Evolutionary conservation across 2,113 vertebrate species (phyloP), one percentile per base, ranked within the genome.

Genomic region (Ranitomeya imitator): DNA sequence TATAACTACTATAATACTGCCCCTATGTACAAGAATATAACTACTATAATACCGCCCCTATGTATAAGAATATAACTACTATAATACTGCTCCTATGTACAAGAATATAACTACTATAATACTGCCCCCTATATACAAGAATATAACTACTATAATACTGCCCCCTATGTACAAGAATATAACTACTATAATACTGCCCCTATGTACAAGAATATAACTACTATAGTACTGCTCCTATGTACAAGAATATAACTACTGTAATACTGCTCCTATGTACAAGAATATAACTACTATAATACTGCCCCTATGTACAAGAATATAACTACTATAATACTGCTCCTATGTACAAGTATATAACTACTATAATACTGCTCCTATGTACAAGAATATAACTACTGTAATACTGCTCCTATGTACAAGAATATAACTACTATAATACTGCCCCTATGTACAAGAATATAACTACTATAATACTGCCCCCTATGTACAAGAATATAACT

Each of bases 241-340:
- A 31, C 26, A 31, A 31, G 26, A 31, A 31, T 31, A 31, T 31
- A 31, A 31, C 26, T 31, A 31, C 6, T 73, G 16, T 7, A 37
- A 73, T 73, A 73, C 31, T 73, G 37, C 26, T 0, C 26, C 69
- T 37, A 37, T 37, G 14, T 37, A 31, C 69, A 73, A 16, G 26
- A 73, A 73, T 73, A 73, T 73, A 73, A 73, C 69, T 73, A 73
- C 69, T 73, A 73, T 37, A 73, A 73, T 71, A 71, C 67, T 71
- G 67, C 69, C 6, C 26, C 26, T 31, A 31, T 1, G 26, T 31
- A 31, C 26, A 31, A 31, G 26, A 31, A 31, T 31, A 31, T 31
- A 31, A 31, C 26, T 31, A 31, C 26, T 73, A 37, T 7, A 37
- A 73, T 73, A 73, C 31, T 73, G 37, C 26, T 0, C 26, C 69